These are phyloP conservation scores for Catocala nupta DNA, from an alignment of 2,888 invertebrate genomes.

Conservation along the genomic window DNA sequence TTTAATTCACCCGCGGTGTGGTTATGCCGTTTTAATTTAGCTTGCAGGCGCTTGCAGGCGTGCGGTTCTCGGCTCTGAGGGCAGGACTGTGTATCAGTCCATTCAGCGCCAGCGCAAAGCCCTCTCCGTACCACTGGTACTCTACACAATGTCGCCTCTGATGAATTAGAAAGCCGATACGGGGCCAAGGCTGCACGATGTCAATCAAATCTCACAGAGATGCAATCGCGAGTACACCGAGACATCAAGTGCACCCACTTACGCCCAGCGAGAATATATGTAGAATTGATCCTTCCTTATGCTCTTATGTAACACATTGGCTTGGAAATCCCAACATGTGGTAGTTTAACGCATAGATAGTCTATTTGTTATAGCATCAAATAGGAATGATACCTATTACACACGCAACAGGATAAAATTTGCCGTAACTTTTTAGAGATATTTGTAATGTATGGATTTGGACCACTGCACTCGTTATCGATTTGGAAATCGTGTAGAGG, in stretches of 20 bases:
- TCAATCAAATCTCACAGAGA: constrained; percentile 47
- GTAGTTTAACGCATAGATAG: background rate
- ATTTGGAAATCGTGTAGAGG: constrained; percentile 1
- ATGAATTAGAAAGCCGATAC: constrained; percentile 56
- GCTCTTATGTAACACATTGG: constrained; percentile 25
- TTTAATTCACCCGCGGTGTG: no score
- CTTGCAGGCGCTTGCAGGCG: background rate
- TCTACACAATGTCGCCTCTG: constrained; percentile 43
- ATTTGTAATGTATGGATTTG: no score
- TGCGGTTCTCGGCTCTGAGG: constrained; percentile 10
- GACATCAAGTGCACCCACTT: background rate
- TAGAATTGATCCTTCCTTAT: constrained; percentile 20
- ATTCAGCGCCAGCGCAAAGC: constrained; percentile 14
- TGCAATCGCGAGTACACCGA: constrained; percentile 32
- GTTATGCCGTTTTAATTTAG: no score
- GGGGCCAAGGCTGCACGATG: constrained; percentile 53
- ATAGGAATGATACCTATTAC: background rate
- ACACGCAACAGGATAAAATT: constrained; percentile 2
- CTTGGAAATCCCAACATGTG: background rate
- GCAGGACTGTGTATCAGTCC: constrained; percentile 16
- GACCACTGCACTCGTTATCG: background rate
- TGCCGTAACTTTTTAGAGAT: background rate
- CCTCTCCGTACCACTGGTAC: constrained; percentile 6
- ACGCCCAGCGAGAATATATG: background rate
- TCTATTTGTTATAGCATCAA: background rate